Evolutionary conservation across 2,113 vertebrate species (phyloP).

Genomic region (Malurus cyaneus): DNA sequence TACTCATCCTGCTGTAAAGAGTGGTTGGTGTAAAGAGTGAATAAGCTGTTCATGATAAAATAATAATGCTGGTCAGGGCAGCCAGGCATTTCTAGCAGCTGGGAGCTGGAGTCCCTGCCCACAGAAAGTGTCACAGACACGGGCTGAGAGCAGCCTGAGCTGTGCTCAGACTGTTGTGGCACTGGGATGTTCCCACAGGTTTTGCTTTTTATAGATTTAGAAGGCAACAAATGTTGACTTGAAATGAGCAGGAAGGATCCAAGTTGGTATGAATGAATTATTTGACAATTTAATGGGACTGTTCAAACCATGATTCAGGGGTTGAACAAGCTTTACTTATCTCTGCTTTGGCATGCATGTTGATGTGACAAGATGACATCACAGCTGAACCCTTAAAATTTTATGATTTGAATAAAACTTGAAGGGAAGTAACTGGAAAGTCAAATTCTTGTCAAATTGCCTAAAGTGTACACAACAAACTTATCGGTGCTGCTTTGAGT

Average conservation of each 20-base stretch:
- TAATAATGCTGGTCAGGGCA: background rate
- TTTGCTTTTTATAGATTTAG: background rate
- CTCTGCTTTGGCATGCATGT: background rate
- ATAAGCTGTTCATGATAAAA: background rate
- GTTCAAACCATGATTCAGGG: background rate
- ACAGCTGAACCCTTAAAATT: slow-evolving; percentile 29
- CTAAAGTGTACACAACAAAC: background rate
- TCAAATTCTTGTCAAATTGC: background rate
- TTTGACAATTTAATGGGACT: background rate
- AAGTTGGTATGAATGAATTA: background rate
- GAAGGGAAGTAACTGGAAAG: background rate
- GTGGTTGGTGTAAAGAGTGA: background rate
- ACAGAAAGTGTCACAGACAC: background rate
- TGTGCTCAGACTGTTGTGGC: background rate
- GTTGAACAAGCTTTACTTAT: background rate
- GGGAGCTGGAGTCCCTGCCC: background rate
- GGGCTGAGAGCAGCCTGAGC: background rate
- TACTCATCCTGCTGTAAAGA: background rate
- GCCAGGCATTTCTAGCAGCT: background rate
- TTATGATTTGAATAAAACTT: background rate
- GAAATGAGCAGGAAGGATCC: background rate
- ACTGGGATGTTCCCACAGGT: background rate
- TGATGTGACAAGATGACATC: background rate
- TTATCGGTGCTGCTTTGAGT: background rate
- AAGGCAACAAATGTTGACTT: background rate